Percentiles rank a stretch among this genome's conserved stretches.
Conservation (phyloP, 1,140 invertebrate species). For the Formica selysi region DNA sequence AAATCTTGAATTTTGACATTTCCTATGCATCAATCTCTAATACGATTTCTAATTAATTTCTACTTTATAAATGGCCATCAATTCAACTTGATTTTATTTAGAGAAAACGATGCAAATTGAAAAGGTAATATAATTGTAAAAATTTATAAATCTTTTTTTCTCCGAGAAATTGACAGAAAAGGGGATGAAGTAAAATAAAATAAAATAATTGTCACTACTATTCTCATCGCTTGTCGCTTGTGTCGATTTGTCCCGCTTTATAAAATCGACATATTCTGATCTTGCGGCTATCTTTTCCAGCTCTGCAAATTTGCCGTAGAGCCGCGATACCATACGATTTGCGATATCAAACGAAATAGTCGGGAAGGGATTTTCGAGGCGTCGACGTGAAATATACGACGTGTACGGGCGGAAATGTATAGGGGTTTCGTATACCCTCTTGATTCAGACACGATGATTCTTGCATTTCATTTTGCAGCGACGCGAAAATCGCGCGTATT, state of each 20-base stretch:
- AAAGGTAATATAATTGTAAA: background rate
- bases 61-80: background rate
- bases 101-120: background rate
- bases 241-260: constrained; percentile 41
- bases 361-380: constrained; percentile 43
- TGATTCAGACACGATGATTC: constrained; percentile 61
- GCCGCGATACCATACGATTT: constrained; percentile 25
- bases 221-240: constrained; percentile 20
- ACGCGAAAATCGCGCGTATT: constrained; percentile 53
- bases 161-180: background rate
- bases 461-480: constrained; percentile 59
- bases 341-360: constrained; percentile 61
- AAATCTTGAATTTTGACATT: constrained; percentile 15
- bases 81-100: background rate
- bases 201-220: constrained; percentile 21
- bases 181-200: background rate
- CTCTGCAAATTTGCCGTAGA: constrained; percentile 42
- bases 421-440: constrained; percentile 38
- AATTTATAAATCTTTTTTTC: background rate
- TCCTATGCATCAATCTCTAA: background rate
- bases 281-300: constrained; percentile 54
- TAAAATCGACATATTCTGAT: constrained; percentile 34
- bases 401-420: constrained; percentile 42
- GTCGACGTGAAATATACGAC: constrained; percentile 61
- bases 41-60: constrained; percentile 34